phyloP scores from a whole-genome alignment of 1,140 invertebrate genomes.

The Drosophila melanica region DNA sequence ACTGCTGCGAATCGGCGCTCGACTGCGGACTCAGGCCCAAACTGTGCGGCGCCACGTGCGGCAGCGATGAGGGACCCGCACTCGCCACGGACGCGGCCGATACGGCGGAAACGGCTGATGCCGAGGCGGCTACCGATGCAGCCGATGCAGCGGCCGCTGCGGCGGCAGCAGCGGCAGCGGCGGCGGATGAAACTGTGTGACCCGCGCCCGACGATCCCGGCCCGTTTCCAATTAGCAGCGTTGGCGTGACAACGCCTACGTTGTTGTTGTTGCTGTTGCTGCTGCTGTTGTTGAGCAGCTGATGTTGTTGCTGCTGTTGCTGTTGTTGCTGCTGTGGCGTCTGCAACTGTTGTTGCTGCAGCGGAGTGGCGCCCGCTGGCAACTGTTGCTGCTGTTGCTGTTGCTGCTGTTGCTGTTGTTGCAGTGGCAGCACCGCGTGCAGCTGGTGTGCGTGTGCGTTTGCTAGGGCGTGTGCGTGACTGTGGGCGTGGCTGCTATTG shows the following conservation, averaged over 20 bases:
- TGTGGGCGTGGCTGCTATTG: slow-evolving; percentile 58
- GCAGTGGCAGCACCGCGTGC: slow-evolving; percentile 63
- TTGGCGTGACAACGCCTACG: slow-evolving; percentile 51
- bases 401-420: slow-evolving; percentile 67
- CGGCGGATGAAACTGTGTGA: slow-evolving; percentile 55
- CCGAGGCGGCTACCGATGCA: slow-evolving; percentile 27
- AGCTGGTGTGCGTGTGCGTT: slow-evolving; percentile 75
- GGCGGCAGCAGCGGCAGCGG: slow-evolving; percentile 75
- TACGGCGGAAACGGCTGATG: slow-evolving; percentile 30
- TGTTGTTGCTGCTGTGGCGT: slow-evolving; percentile 48
- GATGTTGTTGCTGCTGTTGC: slow-evolving; percentile 47
- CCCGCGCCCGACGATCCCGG: slow-evolving; percentile 81
- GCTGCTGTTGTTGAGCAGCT: slow-evolving; percentile 32
- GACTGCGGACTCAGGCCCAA: slow-evolving; percentile 85
- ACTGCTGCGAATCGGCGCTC: slow-evolving; percentile 89
- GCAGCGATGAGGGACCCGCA: slow-evolving; percentile 42
- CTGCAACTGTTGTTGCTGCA: slow-evolving; percentile 61
- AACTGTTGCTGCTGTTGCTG: slow-evolving; percentile 53
- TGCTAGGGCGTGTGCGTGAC: slow-evolving; percentile 61
- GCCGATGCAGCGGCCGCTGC: slow-evolving; percentile 58
- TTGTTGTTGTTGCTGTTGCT: slow-evolving; percentile 28
- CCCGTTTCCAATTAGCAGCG: slow-evolving; percentile 69
- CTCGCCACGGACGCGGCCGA: slow-evolving; percentile 73
- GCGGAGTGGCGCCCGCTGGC: slow-evolving; percentile 39
- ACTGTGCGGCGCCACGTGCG: slow-evolving; percentile 84